phyloP scores from a whole-genome alignment of 2,888 invertebrate species.

The Odontothrips loti region DNA sequence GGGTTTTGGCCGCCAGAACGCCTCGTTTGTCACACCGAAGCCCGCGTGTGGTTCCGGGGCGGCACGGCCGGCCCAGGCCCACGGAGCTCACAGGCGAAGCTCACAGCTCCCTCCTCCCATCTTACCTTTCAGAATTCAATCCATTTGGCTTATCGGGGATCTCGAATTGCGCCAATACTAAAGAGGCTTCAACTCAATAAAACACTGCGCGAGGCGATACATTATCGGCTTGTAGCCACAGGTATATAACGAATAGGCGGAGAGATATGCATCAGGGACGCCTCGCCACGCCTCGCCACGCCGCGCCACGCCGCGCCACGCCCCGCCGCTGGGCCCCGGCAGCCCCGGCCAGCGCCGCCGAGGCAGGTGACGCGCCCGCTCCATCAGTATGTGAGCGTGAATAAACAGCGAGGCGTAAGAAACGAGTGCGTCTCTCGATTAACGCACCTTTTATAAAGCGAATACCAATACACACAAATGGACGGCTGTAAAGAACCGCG shows the following conservation, averaged over 20 bases:
- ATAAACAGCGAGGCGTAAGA: background rate
- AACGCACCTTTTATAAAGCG: too few species aligned
- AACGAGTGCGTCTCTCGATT: background rate
- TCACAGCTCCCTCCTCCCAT: background rate
- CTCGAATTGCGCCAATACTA: conserved; percentile 26
- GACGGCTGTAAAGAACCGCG: too few species aligned
- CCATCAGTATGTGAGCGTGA: too few species aligned
- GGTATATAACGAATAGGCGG: conserved; percentile 20
- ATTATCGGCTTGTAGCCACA: conserved; percentile 14
- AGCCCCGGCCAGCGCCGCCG: too few species aligned
- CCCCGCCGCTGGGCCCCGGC: too few species aligned
- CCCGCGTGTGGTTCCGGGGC: too few species aligned
- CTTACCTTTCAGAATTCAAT: conserved; percentile 25
- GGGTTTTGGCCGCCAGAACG: background rate
- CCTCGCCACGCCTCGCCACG: background rate
- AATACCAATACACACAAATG: too few species aligned
- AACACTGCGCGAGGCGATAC: conserved; percentile 8
- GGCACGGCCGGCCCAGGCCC: too few species aligned
- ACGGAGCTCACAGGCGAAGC: too few species aligned
- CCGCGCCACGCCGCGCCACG: background rate
- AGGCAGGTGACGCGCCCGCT: too few species aligned
- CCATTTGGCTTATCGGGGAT: conserved; percentile 26
- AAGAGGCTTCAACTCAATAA: conserved; percentile 20
- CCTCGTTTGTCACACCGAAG: conserved; percentile 5
- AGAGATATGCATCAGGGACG: background rate